Base-by-base conservation (phyloP, 30 jellyfish, hydroid and myxozoan genomes). In the Hydra vulgaris region DNA sequence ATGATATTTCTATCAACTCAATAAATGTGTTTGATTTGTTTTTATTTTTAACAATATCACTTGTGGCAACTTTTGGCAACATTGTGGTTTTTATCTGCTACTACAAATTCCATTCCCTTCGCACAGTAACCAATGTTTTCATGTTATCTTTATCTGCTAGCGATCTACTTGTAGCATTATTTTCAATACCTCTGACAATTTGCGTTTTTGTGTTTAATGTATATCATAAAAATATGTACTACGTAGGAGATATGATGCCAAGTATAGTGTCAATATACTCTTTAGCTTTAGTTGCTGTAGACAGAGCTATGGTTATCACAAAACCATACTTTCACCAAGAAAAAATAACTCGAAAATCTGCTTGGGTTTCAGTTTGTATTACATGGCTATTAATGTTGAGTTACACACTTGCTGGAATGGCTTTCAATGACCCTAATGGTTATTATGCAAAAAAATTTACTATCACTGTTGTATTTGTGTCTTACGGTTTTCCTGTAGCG, bases 251-350 rank as follows among this genome's bases (percentile, higher is more conserved):
- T 71, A 79, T 90, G 52, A 25, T 85, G 75, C 86, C 90, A 40
- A 84, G 91, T 8, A 79, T 87, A 4, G 77, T 85, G 0, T 90
- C 97, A 0, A 83, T 90, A 21, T 66, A 73, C 17, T 85, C 95
- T 18, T 70, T 90, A 73, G 80, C 95, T 7, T 83, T 85, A 7
- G 86, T 90, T 8, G 97, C 97, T 8, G 74, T 90, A 27, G 97
- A 90, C 71, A 85, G 97, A 17, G 91, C 83, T 25, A 70, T 90
- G 22, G 97, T 94, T 8, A 86, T 90, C 4, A 77, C 81, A 18
- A 85, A 89, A 87, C 97, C 97, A 20, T 90, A 85, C 66, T 20
- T 78, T 23, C 97, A 90, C 61, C 88, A 84, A 53, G 77, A 89
- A 21, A 81, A 81, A 27, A 66, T 90, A 17, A 85, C 66, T 26